Evolutionary conservation across 2,888 invertebrate genomes (phyloP).

Genomic region (Calephelis perditalis): DNA sequence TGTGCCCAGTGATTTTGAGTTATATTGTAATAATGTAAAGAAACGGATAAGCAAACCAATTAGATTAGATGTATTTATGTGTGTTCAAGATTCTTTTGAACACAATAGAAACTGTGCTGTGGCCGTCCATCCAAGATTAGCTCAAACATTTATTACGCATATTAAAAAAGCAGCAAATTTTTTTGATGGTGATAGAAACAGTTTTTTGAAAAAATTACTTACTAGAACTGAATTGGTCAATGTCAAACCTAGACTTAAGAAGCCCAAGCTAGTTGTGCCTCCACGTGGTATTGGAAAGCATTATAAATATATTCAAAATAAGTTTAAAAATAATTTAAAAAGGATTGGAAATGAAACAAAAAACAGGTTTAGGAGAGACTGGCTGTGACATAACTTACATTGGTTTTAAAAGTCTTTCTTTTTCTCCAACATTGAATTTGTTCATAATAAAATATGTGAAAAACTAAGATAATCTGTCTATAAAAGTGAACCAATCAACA

Average conservation of each 20-base stretch:
- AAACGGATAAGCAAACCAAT: constrained; percentile 22
- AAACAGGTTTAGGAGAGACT: background rate
- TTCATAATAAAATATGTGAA: too few species aligned
- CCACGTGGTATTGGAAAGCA: constrained; percentile 12
- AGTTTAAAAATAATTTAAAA: background rate
- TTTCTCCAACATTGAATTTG: too few species aligned
- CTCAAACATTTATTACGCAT: constrained; percentile 20
- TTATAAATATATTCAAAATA: constrained; percentile 12
- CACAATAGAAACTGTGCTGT: constrained; percentile 36
- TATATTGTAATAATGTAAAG: constrained; percentile 32
- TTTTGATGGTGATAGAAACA: constrained; percentile 21
- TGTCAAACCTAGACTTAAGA: constrained; percentile 2
- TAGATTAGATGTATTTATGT: constrained; percentile 29
- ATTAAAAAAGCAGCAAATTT: constrained; percentile 24
- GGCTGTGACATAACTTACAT: background rate
- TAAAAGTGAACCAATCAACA: too few species aligned
- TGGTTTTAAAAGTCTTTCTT: too few species aligned
- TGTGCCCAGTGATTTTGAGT: constrained; percentile 28
- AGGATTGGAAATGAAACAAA: constrained; percentile 3
- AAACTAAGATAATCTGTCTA: too few species aligned
- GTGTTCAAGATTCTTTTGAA: constrained; percentile 39
- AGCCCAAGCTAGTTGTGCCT: background rate
- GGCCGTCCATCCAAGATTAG: constrained; percentile 29
- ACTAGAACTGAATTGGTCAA: background rate
- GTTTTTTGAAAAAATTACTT: constrained; percentile 18